Evolutionary conservation across 2,888 invertebrate genomes (phyloP), one percentile per base, ranked within the genome.

Genomic region (Cosmia trapezina): DNA sequence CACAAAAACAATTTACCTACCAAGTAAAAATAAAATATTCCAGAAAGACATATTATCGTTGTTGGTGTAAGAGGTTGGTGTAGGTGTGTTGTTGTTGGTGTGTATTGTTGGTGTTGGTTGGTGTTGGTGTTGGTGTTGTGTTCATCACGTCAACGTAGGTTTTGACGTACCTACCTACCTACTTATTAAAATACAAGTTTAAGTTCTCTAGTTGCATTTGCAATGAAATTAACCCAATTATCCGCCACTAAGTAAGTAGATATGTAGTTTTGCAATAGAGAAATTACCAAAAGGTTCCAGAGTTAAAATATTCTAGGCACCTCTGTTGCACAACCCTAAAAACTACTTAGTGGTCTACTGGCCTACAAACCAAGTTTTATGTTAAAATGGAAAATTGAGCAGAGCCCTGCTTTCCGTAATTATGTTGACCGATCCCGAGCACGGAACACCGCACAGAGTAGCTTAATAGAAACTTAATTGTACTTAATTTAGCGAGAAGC

Each of bases 381-480:
- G 74, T 57, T 87, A 83, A 85, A 83, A 76, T 80, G 66, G 81
- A 74, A 87, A 83, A 87, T 87, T 81, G 83, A 71, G 66, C 43
- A 49, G 59, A 66, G 59, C 51, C 51, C 19, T 66, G 65, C 53
- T 81, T 74, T 65, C 70, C 76, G 69, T 70, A 77, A 83, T 83
- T 75, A 84, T 22, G 47, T 17, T 41, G 37, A 33, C 64, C 69
- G 51, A 67, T 67, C 56, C 47, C 37, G 54, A 43, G 54, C 61
- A 17, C 28, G 61, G 63, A 63, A 65, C 73, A 79, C 47, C 54
- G 57, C 22, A 51, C 60, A 33, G 60, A 65, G 56, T 69, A 69
- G 67, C 82, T 68, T 78, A 78, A 83, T 88, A 84, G 88, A 88
- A 88, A 88, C 73, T 87, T 87, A 87, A 86, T 85, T 81, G 76